A percentile compares a stretch with the other conserved stretches of the same genome.
These are phyloP conservation scores for Alfaro cultratus DNA, from an alignment of 2,797 vertebrate genomes.

Conservation along the genomic window DNA sequence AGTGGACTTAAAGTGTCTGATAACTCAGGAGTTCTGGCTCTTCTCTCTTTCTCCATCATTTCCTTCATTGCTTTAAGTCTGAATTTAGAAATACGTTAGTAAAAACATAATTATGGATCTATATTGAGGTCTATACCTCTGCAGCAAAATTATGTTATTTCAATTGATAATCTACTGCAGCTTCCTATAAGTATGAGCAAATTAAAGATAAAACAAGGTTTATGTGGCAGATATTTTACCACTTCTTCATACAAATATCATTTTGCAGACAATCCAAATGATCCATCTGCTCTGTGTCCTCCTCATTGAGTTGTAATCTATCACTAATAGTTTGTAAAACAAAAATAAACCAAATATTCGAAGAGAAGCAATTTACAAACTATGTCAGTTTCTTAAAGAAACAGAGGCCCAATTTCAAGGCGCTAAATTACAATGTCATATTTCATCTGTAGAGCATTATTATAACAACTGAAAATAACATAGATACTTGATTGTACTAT, in stretches of 20 bases:
- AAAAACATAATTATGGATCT: conserved; percentile 12
- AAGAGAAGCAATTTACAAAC: background rate
- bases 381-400: background rate
- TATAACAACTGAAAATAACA: too few relatives aligned
- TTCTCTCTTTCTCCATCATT: background rate
- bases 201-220: conserved; percentile 12
- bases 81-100: conserved; percentile 16
- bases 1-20: conserved; percentile 13
- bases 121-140: conserved; percentile 15
- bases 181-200: conserved; percentile 12
- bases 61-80: conserved; percentile 1
- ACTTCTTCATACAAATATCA: conserved; percentile 32
- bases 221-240: conserved; percentile 15
- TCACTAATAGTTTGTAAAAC: background rate
- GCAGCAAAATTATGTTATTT: conserved; percentile 14
- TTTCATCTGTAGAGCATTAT: too few relatives aligned
- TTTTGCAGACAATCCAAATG: conserved; percentile 47
- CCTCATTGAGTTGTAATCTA: conserved; percentile 7
- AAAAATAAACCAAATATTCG: background rate
- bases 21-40: background rate
- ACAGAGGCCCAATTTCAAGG: too few relatives aligned
- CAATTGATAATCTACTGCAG: conserved; percentile 9
- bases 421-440: background rate
- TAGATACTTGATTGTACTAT: too few relatives aligned
- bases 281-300: conserved; percentile 24